Percentiles rank a stretch among this genome's conserved stretches.
Conservation (phyloP, 2,113 vertebrate species). For the Hylia prasina region DNA sequence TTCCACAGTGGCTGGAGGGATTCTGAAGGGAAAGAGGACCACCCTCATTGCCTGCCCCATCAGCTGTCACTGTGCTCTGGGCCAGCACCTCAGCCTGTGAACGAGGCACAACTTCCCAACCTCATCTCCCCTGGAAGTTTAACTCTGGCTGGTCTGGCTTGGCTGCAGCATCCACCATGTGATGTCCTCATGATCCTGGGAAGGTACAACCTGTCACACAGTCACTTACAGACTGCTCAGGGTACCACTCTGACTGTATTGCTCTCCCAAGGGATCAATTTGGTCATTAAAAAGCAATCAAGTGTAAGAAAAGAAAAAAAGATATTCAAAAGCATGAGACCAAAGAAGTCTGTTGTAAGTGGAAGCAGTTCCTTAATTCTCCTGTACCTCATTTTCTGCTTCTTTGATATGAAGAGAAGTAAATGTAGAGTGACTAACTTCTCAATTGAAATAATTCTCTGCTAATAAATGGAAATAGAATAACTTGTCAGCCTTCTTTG, state of each 20-base stretch:
- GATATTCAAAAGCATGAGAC: not conserved
- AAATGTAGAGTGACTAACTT: not conserved
- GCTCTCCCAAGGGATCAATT: not conserved
- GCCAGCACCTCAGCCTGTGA: not conserved
- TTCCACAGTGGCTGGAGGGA: not conserved
- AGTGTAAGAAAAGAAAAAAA: not conserved
- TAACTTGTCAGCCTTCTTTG: not conserved
- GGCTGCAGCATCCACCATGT: not conserved
- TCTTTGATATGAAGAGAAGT: not conserved
- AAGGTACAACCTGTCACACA: not conserved
- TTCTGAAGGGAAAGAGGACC: not conserved
- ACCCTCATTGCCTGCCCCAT: not conserved
- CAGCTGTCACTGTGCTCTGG: not conserved
- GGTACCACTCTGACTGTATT: not conserved
- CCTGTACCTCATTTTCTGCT: not conserved
- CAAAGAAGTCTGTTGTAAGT: not conserved
- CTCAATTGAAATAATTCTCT: not conserved
- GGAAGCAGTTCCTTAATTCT: not conserved
- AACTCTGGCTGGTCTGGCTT: not conserved
- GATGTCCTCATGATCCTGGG: not conserved
- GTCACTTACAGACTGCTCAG: not conserved
- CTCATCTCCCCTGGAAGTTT: not conserved
- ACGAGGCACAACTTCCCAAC: accelerated
- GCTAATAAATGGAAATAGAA: not conserved
- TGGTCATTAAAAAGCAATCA: not conserved